These are phyloP conservation scores for Endotricha flammealis DNA, from an alignment of 2,888 invertebrate genomes.

Conservation along the genomic window DNA sequence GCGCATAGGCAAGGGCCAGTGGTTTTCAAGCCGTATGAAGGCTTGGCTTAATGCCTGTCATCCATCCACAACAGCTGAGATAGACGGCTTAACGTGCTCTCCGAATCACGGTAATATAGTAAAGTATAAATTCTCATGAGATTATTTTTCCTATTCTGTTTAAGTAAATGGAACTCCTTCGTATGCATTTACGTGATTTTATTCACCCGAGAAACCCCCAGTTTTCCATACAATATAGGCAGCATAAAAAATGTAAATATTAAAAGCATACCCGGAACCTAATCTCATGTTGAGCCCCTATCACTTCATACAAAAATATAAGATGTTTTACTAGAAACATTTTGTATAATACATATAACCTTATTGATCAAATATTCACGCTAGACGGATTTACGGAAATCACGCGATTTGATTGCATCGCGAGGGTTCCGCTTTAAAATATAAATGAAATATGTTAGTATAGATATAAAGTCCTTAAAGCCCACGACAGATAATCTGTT, in stretches of 20 bases:
- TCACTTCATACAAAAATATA: conserved; percentile 27
- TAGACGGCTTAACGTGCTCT: too few relatives aligned
- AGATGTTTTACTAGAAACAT: conserved; percentile 33
- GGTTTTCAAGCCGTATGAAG: too few relatives aligned
- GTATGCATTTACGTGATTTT: conserved; percentile 8
- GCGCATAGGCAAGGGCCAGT: too few relatives aligned
- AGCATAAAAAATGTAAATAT: conserved; percentile 41
- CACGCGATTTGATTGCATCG: conserved; percentile 8
- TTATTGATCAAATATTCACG: conserved; percentile 50
- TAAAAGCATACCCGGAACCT: conserved; percentile 34
- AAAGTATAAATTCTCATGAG: too few relatives aligned
- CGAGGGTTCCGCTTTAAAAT: conserved; percentile 6
- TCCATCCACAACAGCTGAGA: too few relatives aligned
- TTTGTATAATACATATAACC: conserved; percentile 29
- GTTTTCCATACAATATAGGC: conserved; percentile 22
- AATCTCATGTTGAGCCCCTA: conserved; percentile 30
- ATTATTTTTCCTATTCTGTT: too few relatives aligned
- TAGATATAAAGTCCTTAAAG: too few relatives aligned
- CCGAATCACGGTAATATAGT: too few relatives aligned
- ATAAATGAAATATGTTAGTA: neutral
- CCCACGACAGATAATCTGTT: too few relatives aligned
- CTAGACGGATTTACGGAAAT: conserved; percentile 25
- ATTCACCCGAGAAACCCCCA: conserved; percentile 3
- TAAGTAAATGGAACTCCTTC: too few relatives aligned
- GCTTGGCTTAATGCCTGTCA: too few relatives aligned